Evolutionary conservation across 2,113 vertebrate species (phyloP).

Genomic region (Phaethornis superciliosus): DNA sequence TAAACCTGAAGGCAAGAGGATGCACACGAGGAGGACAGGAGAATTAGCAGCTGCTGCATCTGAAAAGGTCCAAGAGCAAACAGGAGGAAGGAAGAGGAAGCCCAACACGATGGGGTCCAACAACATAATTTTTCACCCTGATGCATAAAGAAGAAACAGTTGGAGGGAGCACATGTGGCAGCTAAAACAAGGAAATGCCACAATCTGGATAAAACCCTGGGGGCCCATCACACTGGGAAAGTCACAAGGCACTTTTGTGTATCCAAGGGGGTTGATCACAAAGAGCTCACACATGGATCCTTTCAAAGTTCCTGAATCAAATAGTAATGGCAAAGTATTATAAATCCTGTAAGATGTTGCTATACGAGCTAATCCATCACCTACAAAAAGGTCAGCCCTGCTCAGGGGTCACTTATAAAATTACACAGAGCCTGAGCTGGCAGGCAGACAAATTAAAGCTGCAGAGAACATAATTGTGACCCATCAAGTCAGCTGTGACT

Average conservation of each 20-base stretch:
- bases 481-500: neutral
- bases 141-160: neutral
- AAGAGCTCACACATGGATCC: accelerated
- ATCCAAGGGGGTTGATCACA: neutral
- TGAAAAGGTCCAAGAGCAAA: neutral
- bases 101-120: neutral
- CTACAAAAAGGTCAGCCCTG: neutral
- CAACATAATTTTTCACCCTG: neutral
- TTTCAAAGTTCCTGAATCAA: neutral
- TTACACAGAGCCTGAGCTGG: neutral
- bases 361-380: neutral
- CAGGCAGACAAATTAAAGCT: neutral
- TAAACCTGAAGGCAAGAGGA: neutral
- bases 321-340: neutral
- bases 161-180: conserved; percentile 27
- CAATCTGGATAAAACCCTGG: neutral
- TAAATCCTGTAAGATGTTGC: neutral
- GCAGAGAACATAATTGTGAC: neutral
- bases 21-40: neutral
- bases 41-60: neutral
- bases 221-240: neutral
- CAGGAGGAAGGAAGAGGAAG: neutral
- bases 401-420: neutral
- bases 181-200: conserved; percentile 6
- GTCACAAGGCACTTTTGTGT: conserved; percentile 37